Evolutionary conservation across 2,888 invertebrate genomes (phyloP), one percentile per base, ranked within the genome.

Genomic region (Pyrrhosoma nymphula): DNA sequence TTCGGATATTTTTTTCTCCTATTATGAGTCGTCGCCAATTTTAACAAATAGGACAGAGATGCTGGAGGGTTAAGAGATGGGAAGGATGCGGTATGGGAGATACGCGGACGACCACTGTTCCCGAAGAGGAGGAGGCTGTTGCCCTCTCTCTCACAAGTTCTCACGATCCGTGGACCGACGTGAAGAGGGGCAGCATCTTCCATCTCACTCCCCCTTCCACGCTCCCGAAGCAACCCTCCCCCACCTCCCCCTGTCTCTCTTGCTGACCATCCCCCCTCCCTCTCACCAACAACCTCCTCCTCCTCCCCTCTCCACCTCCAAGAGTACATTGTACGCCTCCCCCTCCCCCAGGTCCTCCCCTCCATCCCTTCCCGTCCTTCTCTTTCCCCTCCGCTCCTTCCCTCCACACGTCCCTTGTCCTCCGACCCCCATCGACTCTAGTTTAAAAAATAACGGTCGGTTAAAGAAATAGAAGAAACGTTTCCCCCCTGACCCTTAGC

Each of bases 131-230:
- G 93, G 56, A 63, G 35, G 91, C n/a, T 69, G 69, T 26, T n/a
- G n/a, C 35, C 39, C 63, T 47, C 93, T 47, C 16, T 55, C 93
- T 82, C 93, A 20, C 93, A 47, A 93, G 93, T 93, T 93, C 93
- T 93, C 93, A 93, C 93, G 93, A 69, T 93, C 93, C 69, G 26
- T 39, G 93, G 93, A 26, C 93, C 47, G 93, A 26, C 69, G 47
- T 18, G 69, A 30, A 69, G 69, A 63, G 35, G 56, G 26, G 26
- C 30, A 60, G 93, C 93, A 55, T n/a, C 47, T 69, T n/a, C 93
- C 47, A 35, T 35, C 47, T 35, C 16, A n/a, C 69, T 26, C 69
- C 93, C 47, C 69, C 39, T n/a, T 39, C 60, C 56, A 56, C 91
- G 16, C 12, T 35, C 60, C 91, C 6, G 23, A 8, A 35, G 35